Evolutionary conservation across 2,113 vertebrate genomes (phyloP), one percentile per base, ranked within the genome.

Genomic region (Melozone crissalis): DNA sequence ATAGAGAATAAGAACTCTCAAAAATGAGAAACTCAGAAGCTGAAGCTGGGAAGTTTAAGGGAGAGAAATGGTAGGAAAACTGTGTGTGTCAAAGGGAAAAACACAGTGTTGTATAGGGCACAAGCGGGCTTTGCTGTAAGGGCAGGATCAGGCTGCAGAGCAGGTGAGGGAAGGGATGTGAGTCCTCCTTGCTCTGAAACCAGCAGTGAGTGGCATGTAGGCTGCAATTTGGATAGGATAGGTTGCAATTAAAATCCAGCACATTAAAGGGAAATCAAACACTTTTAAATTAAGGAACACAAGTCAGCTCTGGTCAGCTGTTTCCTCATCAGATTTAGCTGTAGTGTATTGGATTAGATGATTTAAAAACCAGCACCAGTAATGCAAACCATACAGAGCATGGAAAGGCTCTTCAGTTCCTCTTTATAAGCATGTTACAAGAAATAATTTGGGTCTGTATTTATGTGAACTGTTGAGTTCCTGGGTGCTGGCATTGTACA

Each of bases 311-410:
- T 19, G 76, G 75, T 85, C 65, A 96, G 83, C 81, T 92, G 58
- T 97, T 97, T 98, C 94, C 83, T 95, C 79, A 86, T 87, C 93
- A 95, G 95, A 93, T 80, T 90, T 95, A 87, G 67, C 72, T 88
- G 87, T 72, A 51, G n/a, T 72, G 28, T 67, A 83, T 97, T 96
- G 67, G 31, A 72, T 95, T 94, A 65, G 31, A 35, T 77, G 55
- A 80, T 89, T 87, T 61, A 51, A 84, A 93, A 90, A 13, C 11
- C 4, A 33, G 86, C 27, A 92, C 44, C 35, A 17, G 33, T 87
- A 94, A 94, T 92, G 63, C 39, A 89, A 94, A 84, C 78, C 26
- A 15, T 80, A 47, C 78, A 87, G 88, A 95, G 84, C 69, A 71
- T 66, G 83, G 65, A 95, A 85, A 95, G 89, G 51, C 37, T 62